Conservation (phyloP, 2,113 vertebrate species). For the Polypterus bichir region DNA sequence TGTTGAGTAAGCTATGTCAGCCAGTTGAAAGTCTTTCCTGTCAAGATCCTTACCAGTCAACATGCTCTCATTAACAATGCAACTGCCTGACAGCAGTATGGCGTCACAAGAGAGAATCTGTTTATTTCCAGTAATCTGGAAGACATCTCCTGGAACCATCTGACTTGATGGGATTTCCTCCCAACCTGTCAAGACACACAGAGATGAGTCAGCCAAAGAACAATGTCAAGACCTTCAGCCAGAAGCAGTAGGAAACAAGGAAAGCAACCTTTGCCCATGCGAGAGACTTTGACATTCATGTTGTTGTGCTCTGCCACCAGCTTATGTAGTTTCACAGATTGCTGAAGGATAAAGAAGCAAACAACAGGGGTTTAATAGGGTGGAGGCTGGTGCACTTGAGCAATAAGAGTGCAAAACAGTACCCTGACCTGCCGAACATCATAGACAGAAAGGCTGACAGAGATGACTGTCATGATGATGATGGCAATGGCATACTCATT, state of each 20-base stretch:
- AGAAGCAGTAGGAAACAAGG: no score
- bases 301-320: slow-evolving; percentile 60
- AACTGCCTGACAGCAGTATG: slow-evolving; percentile 45
- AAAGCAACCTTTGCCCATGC: no score
- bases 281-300: slow-evolving; percentile 42
- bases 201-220: no score
- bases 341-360: slow-evolving; percentile 33
- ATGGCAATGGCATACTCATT: slow-evolving; percentile 55
- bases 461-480: slow-evolving; percentile 57
- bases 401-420: no score
- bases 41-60: slow-evolving; percentile 45
- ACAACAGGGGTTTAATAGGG: slow-evolving; percentile 9
- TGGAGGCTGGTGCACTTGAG: no score
- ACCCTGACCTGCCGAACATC: slow-evolving; percentile 55
- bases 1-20: no score
- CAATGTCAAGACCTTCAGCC: no score
- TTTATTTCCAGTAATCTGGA: neutral
- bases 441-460: slow-evolving; percentile 48
- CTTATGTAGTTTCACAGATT: slow-evolving; percentile 57
- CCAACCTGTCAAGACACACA: slow-evolving; percentile 24
- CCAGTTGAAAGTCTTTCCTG: neutral
- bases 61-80: slow-evolving; percentile 58
- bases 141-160: slow-evolving; percentile 54
- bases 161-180: slow-evolving; percentile 42
- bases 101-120: slow-evolving; percentile 49